Conservation (phyloP, 2,797 vertebrate species). For the Pitangus sulphuratus region DNA sequence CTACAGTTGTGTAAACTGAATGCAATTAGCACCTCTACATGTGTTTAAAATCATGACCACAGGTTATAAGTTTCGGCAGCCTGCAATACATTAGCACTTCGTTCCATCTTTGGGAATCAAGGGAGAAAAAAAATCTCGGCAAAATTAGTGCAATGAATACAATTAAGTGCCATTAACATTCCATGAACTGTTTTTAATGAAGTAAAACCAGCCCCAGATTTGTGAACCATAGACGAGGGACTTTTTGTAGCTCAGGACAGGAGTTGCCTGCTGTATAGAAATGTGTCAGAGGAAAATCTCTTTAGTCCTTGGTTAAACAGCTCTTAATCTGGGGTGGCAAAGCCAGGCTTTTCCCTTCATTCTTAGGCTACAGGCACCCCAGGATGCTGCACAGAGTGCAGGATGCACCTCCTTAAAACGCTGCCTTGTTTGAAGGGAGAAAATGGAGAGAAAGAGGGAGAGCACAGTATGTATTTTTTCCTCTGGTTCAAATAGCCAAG, state of each 20-base stretch:
- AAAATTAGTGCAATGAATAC: slow-evolving; percentile 36
- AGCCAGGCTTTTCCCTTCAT: neutral
- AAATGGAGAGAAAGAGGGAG: neutral
- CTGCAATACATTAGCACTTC: slow-evolving; percentile 57
- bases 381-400: neutral
- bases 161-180: slow-evolving; percentile 24
- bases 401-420: neutral
- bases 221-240: neutral
- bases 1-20: slow-evolving; percentile 72
- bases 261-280: neutral
- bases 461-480: neutral
- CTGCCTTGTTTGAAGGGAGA: neutral
- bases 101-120: slow-evolving; percentile 31
- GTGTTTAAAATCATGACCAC: slow-evolving; percentile 70
- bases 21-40: slow-evolving; percentile 78
- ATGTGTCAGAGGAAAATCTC: neutral
- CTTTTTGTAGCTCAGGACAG: neutral
- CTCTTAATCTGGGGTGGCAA: neutral
- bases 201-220: neutral
- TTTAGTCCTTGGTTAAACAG: neutral
- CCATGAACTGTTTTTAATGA: slow-evolving; percentile 49
- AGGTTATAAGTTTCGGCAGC: slow-evolving; percentile 65
- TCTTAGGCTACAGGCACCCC: neutral
- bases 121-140: neutral
- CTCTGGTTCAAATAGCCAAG: neutral